These are phyloP conservation scores for Heteromormyrus szaboi DNA, from an alignment of 2,797 vertebrate genomes.

Conservation along the genomic window DNA sequence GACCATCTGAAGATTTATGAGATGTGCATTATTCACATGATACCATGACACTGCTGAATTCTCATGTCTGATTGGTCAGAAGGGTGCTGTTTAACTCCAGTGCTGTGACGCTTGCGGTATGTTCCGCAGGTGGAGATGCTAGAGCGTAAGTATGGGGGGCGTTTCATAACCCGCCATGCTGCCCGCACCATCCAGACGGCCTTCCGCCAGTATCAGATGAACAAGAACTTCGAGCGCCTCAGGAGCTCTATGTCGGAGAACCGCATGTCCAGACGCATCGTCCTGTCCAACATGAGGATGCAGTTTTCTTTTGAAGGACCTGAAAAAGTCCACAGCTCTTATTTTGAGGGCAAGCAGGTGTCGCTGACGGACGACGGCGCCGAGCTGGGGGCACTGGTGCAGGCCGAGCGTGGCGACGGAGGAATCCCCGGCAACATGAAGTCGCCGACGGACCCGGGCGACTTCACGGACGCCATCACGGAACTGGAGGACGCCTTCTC, in stretches of 20 bases:
- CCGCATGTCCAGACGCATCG: constrained; percentile 94
- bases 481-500: constrained; percentile 96
- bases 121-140: constrained; percentile 90
- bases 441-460: constrained; percentile 70
- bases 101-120: background rate
- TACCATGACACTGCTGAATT: background rate
- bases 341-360: constrained; percentile 92
- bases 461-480: constrained; percentile 87
- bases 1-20: background rate
- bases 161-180: constrained; percentile 94
- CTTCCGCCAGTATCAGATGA: constrained; percentile 99
- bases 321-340: constrained; percentile 95
- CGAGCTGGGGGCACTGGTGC: constrained; percentile 71
- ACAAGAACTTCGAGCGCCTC: constrained; percentile 96
- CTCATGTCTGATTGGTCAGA: background rate
- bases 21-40: background rate
- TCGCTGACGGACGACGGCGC: constrained; percentile 78
- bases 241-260: constrained; percentile 98
- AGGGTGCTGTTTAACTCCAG: background rate
- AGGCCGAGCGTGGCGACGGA: constrained; percentile 66
- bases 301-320: constrained; percentile 98
- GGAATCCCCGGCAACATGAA: constrained; percentile 64
- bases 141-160: constrained; percentile 96
- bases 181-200: constrained; percentile 96
- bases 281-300: constrained; percentile 99